Evolutionary conservation across 2,797 vertebrate species (phyloP).

Genomic region (Vireo griseus): DNA sequence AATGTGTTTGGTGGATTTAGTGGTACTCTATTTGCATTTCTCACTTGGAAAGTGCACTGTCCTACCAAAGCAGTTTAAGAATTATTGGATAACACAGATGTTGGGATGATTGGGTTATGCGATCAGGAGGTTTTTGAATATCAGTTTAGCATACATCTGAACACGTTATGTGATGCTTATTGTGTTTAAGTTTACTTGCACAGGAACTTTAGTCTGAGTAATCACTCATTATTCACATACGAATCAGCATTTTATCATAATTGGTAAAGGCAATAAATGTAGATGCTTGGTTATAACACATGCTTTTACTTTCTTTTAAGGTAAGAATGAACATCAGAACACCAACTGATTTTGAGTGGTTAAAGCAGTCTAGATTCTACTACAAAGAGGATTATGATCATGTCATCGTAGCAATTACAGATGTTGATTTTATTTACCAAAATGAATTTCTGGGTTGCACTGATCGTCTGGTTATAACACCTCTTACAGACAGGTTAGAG

Average conservation of each 20-base stretch:
- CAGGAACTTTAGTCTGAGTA: background rate
- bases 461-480: constrained; percentile 79
- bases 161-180: background rate
- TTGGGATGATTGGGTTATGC: background rate
- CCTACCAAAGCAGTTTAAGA: background rate
- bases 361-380: constrained; percentile 80
- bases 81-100: background rate
- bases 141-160: background rate
- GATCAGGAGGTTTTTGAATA: background rate
- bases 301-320: constrained; percentile 49
- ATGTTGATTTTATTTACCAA: constrained; percentile 79
- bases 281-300: background rate
- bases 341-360: constrained; percentile 77
- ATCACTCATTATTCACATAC: background rate
- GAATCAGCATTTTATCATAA: background rate
- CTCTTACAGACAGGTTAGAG: constrained; percentile 78
- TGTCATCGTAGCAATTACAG: constrained; percentile 74
- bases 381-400: constrained; percentile 75
- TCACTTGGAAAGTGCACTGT: background rate
- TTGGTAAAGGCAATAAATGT: background rate
- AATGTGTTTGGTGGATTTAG: background rate
- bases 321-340: constrained; percentile 77
- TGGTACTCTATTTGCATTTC: background rate
- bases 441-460: constrained; percentile 81
- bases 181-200: background rate